Base-by-base conservation (phyloP, 2,888 invertebrate species). In the Stegophylla sp. region DNA sequence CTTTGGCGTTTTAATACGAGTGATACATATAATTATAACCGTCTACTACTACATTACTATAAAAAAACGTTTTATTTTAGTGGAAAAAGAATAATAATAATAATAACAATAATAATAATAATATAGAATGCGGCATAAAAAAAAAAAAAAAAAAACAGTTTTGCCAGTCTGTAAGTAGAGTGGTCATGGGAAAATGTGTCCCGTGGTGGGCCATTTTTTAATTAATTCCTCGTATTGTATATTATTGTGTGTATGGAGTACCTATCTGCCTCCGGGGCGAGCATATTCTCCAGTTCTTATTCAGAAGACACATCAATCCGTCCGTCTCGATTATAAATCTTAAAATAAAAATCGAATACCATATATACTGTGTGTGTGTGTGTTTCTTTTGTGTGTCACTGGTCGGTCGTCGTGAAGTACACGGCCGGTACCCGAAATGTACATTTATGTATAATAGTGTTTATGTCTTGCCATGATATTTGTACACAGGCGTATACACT, bases 181-280 rank as follows among this genome's bases (percentile, higher is more conserved):
- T 79, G 79, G 79, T 79, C 79, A 79, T 79, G 79, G 79, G 79
- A 79, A 79, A 79, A 79, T 79, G 71, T 79, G 79, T 79, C 79
- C 79, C 61, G 69, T 79, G 79, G 79, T 79, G 79, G 79, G 79
- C 79, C 79, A 79, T 79, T 71, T 79, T 79, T 71, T 79, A 79
- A 79, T 79, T 79, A 79, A 79, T 79, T 79, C 79, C 79, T 79
- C 59, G 79, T 79, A 79, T 79, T 79, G 79, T 79, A 69, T 79
- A 79, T 79, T 71, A 79, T 79, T 79, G 79, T 79, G 69, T 79
- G 79, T 71, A 48, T 34, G 43, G 41, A 59, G 59, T 79, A 61
- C 48, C 48, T 61, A 71, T 79, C 71, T 61, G 79, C 79, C 71
- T 61, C 51, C 79, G 71, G 79, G 79, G 61, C 61, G 53, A 53